Evolutionary conservation across 2,797 vertebrate genomes (phyloP), one percentile per base, ranked within the genome.

Genomic region (Xenopus petersii): DNA sequence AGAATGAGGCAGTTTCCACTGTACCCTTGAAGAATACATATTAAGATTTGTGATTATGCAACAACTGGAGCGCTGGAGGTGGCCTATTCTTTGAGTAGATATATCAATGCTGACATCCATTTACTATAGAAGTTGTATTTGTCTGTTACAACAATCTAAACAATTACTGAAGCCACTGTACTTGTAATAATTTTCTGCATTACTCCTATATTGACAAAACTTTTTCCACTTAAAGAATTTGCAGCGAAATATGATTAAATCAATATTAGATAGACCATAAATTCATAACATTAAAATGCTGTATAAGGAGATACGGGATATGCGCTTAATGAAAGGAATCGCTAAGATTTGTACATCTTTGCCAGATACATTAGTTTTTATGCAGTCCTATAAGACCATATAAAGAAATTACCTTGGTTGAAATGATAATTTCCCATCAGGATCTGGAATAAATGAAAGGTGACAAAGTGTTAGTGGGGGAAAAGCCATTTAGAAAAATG

Each of bases 381-480:
- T 10, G 75, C 73, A 73, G 80, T 72, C 2, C 30, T 3, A 54
- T 76, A 71, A 70, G 66, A 79, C 33, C 65, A 62, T 64, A 75
- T 63, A 75, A 82, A 84, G 15, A 56, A 56, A 81, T 63, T 58
- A 78, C 71, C 68, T 73, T 73, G 71, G 70, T 64, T 64, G 42
- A 69, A 73, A 69, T 73, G 47, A 78, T 69, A 68, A 78, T 66
- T 73, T 73, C 60, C 66, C 70, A 78, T 64, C 75, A 73, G 51
- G 36, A 67, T 77, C 26, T 67, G 65, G 33, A 77, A 56, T 11
- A 73, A 56, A 33, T n/a, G 30, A 77, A 62, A 60, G 46, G 66
- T 73, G 70, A 73, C 64, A 72, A 67, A 73, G 36, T 67, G 21
- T 71, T 71, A 71, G 55, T 77, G 63, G 36, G 61, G 62, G 70